Conservation (phyloP, 2,888 invertebrate species). For the Sphaeridia pumilis region DNA sequence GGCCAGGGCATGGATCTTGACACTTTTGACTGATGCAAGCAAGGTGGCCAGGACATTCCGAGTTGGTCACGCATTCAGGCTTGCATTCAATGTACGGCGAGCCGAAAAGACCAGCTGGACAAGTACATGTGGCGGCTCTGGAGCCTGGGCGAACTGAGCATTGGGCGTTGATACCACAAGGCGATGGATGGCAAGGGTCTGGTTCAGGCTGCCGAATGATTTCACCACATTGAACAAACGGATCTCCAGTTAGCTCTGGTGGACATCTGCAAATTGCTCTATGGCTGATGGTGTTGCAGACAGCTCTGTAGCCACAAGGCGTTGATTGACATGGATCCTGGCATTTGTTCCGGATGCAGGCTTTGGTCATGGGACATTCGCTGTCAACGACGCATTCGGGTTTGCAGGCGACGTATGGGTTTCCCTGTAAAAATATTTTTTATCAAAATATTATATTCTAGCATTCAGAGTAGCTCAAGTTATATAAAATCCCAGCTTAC, state of each 20-base stretch:
- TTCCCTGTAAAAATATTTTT: too few species aligned
- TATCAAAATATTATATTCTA: conserved; percentile 17
- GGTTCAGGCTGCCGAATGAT: conserved; percentile 20
- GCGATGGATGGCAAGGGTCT: conserved; percentile 74
- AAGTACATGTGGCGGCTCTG: conserved; percentile 54
- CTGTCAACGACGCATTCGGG: conserved; percentile 71
- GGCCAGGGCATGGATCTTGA: conserved; percentile 66
- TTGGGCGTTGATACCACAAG: conserved; percentile 69
- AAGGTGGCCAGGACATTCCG: conserved; percentile 65
- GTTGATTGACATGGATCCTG: conserved; percentile 66
- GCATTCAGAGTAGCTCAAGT: too few species aligned
- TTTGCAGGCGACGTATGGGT: conserved; percentile 35
- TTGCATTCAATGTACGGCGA: conserved; percentile 35
- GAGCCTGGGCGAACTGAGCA: conserved; percentile 59
- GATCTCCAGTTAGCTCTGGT: conserved; percentile 36
- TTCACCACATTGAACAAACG: conserved; percentile 35
- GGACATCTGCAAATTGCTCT: conserved; percentile 57
- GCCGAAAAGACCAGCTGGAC: conserved; percentile 45
- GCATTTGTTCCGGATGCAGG: conserved; percentile 63
- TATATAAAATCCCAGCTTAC: too few species aligned
- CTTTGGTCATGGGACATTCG: conserved; percentile 57
- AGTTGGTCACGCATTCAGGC: conserved; percentile 70
- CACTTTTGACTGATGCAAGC: conserved; percentile 74
- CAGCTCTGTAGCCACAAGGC: conserved; percentile 45
- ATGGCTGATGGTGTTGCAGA: conserved; percentile 59